Base-by-base conservation (phyloP, 2,113 vertebrate genomes). In the Gadus chalcogrammus region DNA sequence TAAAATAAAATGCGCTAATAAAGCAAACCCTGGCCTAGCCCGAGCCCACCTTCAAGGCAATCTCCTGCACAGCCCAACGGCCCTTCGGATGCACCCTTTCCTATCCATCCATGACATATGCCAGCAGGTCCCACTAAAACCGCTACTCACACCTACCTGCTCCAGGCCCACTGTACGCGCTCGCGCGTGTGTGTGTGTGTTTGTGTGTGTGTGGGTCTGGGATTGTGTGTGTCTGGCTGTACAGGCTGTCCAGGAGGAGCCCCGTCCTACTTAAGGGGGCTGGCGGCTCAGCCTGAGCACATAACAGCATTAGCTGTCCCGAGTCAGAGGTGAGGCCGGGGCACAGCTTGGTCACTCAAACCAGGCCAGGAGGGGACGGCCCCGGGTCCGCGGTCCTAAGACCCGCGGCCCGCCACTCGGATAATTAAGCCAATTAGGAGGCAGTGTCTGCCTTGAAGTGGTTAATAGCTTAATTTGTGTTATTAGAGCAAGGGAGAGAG, bases 401-500 rank as follows among this genome's bases (percentile, higher is more conserved):
- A 79, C 72, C 79, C 60, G 77, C 81, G 3, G 7, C 67, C 73
- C 70, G 78, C 65, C 73, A 62, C 72, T 79, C 81, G 71, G 71
- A 79, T 82, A 85, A 85, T 88, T 88, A 83, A 86, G 74, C 78
- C 80, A 79, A 82, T 86, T 80, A 83, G 84, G 77, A 69, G 61
- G 70, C 69, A 75, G 72, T 62, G 61, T 74, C 70, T 76, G 79
- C 77, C 83, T 82, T 84, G 65, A 83, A 87, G 87, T 82, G 78
- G 81, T 82, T 90, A 90, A 90, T 88, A 67, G 77, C 82, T 90
- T 88, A 92, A 91, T 89, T 90, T 85, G 82, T 73, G 76, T 77
- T 74, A 85, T 90, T 89, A 85, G 71, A 87, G 77, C 72, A 11
- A 64, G 79, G 76, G 72, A 78, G 69, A 48, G 42, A 48, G 42